These are phyloP conservation scores for Odiellus spinosus DNA, from an alignment of 2,888 invertebrate genomes.

Conservation along the genomic window DNA sequence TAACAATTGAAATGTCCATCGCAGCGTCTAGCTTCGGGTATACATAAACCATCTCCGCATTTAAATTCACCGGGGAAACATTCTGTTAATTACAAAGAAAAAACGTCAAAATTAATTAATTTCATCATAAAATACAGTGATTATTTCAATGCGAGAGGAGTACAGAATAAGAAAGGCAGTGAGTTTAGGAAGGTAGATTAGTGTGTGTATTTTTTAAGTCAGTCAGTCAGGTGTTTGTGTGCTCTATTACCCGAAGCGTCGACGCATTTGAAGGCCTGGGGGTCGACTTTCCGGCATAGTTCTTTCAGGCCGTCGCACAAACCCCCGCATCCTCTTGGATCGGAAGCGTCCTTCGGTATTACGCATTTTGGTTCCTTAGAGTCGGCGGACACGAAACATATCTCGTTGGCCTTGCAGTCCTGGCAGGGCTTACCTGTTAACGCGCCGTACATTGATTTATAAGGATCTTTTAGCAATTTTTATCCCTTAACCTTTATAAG, in stretches of 20 bases:
- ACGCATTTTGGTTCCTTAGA: conserved; percentile 12
- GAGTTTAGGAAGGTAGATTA: background rate
- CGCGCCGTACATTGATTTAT: too few species aligned
- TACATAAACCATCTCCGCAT: conserved; percentile 53
- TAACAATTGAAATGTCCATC: conserved; percentile 57
- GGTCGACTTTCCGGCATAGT: conserved; percentile 12
- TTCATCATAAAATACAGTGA: conserved; percentile 5
- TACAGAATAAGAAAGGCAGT: background rate
- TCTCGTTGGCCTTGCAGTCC: conserved; percentile 10
- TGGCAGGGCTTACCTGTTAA: conserved; percentile 5
- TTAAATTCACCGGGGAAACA: conserved; percentile 51
- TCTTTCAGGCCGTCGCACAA: conserved; percentile 17
- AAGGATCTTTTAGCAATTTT: too few species aligned
- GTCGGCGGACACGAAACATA: conserved; percentile 13
- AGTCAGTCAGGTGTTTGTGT: too few species aligned
- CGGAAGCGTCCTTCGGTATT: conserved; percentile 11
- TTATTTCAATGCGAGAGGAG: background rate
- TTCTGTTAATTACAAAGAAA: conserved; percentile 25
- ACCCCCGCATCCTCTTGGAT: conserved; percentile 18
- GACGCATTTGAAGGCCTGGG: conserved; percentile 13
- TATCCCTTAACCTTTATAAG: too few species aligned
- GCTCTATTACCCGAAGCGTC: conserved; percentile 10
- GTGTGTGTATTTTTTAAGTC: too few species aligned
- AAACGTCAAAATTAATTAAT: background rate
- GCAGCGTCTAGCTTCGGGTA: conserved; percentile 45